A percentile compares a stretch with the other conserved stretches of the same genome.
Conservation (phyloP, 2,888 invertebrate species). For the Galeopsomyia nigrocyanea region DNA sequence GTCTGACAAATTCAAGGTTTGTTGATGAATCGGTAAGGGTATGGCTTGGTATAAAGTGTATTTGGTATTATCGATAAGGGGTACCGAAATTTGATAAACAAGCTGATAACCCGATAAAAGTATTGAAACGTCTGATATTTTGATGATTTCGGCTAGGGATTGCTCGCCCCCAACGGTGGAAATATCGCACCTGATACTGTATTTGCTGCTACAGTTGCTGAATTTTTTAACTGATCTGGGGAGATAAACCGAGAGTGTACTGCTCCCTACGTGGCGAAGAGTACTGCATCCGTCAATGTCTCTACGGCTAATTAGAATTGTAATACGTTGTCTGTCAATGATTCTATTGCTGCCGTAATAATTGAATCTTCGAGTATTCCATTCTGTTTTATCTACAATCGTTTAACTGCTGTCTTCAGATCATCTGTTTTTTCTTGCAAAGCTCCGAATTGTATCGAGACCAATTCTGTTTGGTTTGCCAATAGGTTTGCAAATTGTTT, state of each 20-base stretch:
- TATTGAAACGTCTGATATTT: too few species aligned
- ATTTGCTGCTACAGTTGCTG: too few species aligned
- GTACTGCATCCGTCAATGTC: too few species aligned
- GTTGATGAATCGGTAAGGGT: background rate
- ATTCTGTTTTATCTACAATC: background rate
- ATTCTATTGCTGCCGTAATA: background rate
- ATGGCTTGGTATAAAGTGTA: background rate
- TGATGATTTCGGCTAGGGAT: too few species aligned
- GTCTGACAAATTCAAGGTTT: background rate
- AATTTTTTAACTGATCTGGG: too few species aligned
- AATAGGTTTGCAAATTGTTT: background rate
- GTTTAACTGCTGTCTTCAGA: background rate
- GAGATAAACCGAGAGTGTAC: too few species aligned
- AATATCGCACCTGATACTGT: too few species aligned
- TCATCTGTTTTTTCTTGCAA: background rate
- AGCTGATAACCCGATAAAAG: too few species aligned
- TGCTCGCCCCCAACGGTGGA: too few species aligned
- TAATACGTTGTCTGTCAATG: background rate
- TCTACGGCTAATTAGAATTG: too few species aligned
- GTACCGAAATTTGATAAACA: background rate
- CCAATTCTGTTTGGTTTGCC: slow-evolving; percentile 1
- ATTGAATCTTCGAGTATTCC: background rate
- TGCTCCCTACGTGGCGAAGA: too few species aligned
- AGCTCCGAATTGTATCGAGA: background rate
- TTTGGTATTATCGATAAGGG: background rate